Percentiles rank a stretch among this genome's conserved stretches.
Conservation (phyloP, 2,113 vertebrate species). For the Puma concolor region DNA sequence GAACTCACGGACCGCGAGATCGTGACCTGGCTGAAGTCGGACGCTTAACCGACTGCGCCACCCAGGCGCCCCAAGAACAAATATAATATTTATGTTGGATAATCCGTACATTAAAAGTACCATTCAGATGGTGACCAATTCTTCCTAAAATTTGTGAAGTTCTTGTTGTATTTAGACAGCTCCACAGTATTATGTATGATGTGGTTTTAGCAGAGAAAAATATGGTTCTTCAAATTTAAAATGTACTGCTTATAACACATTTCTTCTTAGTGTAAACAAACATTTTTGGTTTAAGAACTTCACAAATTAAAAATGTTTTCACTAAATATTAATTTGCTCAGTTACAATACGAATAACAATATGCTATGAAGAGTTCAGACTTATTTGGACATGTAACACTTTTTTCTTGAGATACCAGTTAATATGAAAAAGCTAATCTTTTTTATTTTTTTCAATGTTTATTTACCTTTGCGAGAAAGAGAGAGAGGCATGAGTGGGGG, state of each 20-base stretch:
- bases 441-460: background rate
- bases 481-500: too few species aligned
- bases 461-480: too few species aligned
- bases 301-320: background rate
- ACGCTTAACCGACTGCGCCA: too few species aligned
- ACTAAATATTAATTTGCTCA: background rate
- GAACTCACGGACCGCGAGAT: too few species aligned
- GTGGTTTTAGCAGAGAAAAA: background rate
- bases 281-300: background rate
- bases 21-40: too few species aligned
- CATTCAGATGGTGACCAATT: background rate
- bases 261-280: background rate
- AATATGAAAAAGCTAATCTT: background rate
- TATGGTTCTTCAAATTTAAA: background rate
- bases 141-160: background rate
- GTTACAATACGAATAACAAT: background rate
- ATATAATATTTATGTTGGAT: background rate
- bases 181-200: background rate
- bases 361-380: background rate
- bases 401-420: background rate
- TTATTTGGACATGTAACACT: background rate
- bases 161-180: background rate
- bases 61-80: too few species aligned
- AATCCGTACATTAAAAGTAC: background rate
- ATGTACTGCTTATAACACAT: background rate